Base-by-base conservation (phyloP, 2,113 vertebrate species). In the Lophius piscatorius region DNA sequence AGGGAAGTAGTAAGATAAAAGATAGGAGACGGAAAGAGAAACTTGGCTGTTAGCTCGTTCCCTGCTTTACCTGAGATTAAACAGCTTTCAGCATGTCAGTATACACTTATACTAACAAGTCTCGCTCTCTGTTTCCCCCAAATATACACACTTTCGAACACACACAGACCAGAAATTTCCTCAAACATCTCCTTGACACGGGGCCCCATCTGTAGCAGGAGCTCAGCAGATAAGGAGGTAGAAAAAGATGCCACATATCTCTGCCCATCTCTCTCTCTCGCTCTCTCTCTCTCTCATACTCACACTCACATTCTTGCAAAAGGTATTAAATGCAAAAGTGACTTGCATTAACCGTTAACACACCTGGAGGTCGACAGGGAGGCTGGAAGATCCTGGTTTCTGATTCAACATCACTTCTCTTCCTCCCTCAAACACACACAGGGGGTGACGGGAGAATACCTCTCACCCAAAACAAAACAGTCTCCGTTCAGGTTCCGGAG, bases 1-100 rank as follows among this genome's bases (percentile, higher is more conserved):
- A n/a, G 26, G 4, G 11, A 12, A n/a, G n/a, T n/a, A n/a, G 52
- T 4, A 13, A 51, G 18, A 14, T 22, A 29, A 41, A 31, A 13
- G 14, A 13, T 8, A 14, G 34, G 12, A 22, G 23, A 55, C 12
- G 29, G 41, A 41, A 28, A 45, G 13, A 38, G 47, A 59, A 79
- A 65, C 45, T 44, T n/a, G 62, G 40, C 75, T 70, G 80, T 87
- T 84, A 86, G 82, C 86, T 79, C 74, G 78, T 78, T 84, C 58
- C 41, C 68, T 42, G 31, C 50, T 71, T 44, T 39, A 17, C 59
- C 45, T 48, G 31, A 83, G 74, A 88, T 89, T 84, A 81, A 71
- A 76, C 58, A 44, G 59, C 52, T 78, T 70, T 80, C 44, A 80
- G 60, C 50, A 26, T 36, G 59, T 75, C 80, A 70, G 65, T 63